Conservation (phyloP, 2,888 invertebrate genomes). For the Limnephilus rhombicus region DNA sequence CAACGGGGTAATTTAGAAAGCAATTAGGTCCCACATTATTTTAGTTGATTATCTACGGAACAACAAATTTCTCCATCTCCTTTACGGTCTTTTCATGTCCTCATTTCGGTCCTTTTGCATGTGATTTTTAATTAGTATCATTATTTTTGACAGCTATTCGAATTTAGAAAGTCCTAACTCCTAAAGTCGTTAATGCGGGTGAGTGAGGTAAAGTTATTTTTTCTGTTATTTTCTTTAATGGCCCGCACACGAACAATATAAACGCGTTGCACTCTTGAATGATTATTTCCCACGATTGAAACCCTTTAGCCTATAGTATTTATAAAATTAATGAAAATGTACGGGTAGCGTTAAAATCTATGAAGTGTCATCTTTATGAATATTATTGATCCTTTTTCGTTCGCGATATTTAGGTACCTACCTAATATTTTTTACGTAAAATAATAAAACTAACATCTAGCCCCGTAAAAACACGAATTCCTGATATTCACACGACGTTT, state of each 20-base stretch:
- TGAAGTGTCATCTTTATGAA: neutral
- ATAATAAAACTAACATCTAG: neutral
- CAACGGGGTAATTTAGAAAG: neutral
- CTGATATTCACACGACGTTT: neutral
- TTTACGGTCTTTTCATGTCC: neutral
- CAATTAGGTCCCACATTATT: neutral
- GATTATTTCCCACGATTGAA: too few species aligned
- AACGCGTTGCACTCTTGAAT: too few species aligned
- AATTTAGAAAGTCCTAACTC: neutral
- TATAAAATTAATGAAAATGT: neutral
- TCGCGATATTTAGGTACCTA: neutral
- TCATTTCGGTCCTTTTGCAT: too few species aligned
- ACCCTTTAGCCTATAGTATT: too few species aligned
- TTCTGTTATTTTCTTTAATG: too few species aligned
- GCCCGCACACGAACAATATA: too few species aligned
- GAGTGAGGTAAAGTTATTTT: too few species aligned
- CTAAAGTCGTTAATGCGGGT: too few species aligned
- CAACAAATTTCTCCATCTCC: neutral
- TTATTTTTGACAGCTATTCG: neutral
- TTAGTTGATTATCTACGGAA: neutral
- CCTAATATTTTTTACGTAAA: neutral
- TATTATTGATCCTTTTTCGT: neutral
- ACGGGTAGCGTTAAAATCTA: neutral
- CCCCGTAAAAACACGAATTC: neutral
- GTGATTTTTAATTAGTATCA: neutral